Conservation (phyloP, 2,888 invertebrate species). For the Steinernema carpocapsae region DNA sequence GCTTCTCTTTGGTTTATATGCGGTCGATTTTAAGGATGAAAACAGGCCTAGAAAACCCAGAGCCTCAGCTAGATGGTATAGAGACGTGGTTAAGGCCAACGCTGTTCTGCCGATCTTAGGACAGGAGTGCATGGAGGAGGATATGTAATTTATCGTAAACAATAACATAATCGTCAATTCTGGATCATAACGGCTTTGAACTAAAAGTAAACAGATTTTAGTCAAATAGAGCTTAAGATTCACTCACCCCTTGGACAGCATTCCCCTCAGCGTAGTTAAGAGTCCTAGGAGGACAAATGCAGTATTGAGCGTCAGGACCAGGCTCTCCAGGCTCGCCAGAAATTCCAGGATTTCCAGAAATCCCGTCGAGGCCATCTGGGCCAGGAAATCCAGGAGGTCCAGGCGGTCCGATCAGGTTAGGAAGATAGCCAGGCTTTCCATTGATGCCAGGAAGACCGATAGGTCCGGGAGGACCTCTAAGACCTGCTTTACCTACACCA, state of each 20-base stretch:
- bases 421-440: neutral
- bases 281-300: neutral
- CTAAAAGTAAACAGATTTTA: neutral
- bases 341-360: neutral
- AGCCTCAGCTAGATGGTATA: conserved; percentile 71
- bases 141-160: neutral
- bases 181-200: neutral
- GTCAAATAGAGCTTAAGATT: neutral
- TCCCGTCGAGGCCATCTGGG: neutral
- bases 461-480: neutral
- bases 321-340: neutral
- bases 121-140: conserved; percentile 15
- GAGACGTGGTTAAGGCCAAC: conserved; percentile 31
- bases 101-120: conserved; percentile 12
- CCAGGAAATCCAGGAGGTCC: conserved; percentile 7
- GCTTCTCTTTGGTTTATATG: conserved; percentile 77
- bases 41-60: conserved; percentile 77
- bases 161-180: neutral
- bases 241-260: neutral
- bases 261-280: neutral
- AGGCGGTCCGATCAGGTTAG: neutral
- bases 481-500: neutral
- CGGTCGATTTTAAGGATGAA: conserved; percentile 78
- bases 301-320: neutral
- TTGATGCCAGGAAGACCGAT: neutral